Base-by-base conservation (phyloP, 2,113 vertebrate species). In the Sinocyclocheilus rhinocerous region DNA sequence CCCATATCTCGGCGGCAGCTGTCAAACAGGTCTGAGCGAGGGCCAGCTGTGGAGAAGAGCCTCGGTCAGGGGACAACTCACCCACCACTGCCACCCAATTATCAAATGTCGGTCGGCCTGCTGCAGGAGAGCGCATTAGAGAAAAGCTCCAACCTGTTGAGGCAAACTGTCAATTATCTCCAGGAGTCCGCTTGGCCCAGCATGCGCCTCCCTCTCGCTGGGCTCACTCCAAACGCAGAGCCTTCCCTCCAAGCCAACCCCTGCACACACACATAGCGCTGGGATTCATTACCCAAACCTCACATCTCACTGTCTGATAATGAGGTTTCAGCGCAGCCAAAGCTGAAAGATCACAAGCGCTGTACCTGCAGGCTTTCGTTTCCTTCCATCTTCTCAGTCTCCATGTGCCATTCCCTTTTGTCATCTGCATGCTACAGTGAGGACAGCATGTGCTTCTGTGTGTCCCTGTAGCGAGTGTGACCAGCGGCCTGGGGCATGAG, bases 241-340 rank as follows among this genome's bases (percentile, higher is more conserved):
- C 79, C 72, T 82, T 81, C 45, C 61, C 69, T 67, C 24, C 59
- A 67, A 63, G 55, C 67, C 59, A 77, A 67, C 65, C 22, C 76
- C 45, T 81, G n/a, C 48, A 86, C 24, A 89, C 85, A 76, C 81
- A 88, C 88, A 81, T 89, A 86, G n/a, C 85, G 89, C 88, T 90
- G 92, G 92, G 88, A 93, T 93, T 95, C 93, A 90, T 94, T 94
- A 93, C 88, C 85, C 87, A 87, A 89, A 90, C 87, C 88, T 89
- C 90, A 90, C 84, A 86, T 89, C 91, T 89, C 87, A 84, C 89
- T 89, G 90, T 94, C 90, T 88, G 87, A 85, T 94, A 93, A 94
- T 93, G 92, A 93, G 92, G 90, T 91, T 92, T 91, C 90, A 88
- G 90, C 88, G 88, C 89, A 91, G 91, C 82, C 81, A 86, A 91